phyloP scores from a whole-genome alignment of 2,888 invertebrate species.

The Macroteleia sp. region DNA sequence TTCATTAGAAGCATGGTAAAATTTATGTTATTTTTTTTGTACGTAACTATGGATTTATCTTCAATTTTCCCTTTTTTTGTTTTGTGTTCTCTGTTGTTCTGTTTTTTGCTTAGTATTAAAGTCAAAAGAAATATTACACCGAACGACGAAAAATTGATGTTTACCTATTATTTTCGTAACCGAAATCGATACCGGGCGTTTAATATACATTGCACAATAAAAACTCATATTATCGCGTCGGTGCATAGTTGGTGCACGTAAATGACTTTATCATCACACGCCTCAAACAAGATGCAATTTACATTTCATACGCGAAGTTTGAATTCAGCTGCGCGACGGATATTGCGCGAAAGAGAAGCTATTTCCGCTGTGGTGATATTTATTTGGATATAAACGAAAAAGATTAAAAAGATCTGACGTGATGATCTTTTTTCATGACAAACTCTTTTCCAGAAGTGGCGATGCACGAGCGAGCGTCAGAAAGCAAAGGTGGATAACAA shows the following conservation, averaged over 20 bases:
- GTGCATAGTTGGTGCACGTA: slow-evolving; percentile 13
- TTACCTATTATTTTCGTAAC: neutral
- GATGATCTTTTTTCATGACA: slow-evolving; percentile 19
- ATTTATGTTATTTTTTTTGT: too few relatives aligned
- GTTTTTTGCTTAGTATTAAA: too few relatives aligned
- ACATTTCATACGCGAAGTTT: slow-evolving; percentile 28
- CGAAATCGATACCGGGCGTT: slow-evolving; percentile 1
- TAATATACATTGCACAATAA: slow-evolving; percentile 32
- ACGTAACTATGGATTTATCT: too few relatives aligned
- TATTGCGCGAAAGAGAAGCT: slow-evolving; percentile 26
- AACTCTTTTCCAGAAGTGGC: slow-evolving; percentile 19
- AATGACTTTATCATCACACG: slow-evolving; percentile 30
- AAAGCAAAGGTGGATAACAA: neutral
- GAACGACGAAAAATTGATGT: slow-evolving; percentile 5
- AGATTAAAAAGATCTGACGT: slow-evolving; percentile 38
- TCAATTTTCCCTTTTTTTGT: too few relatives aligned
- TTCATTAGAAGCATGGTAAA: too few relatives aligned
- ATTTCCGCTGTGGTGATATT: slow-evolving; percentile 34
- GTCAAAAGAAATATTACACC: too few relatives aligned
- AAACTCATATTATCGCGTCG: slow-evolving; percentile 12
- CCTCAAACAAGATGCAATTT: slow-evolving; percentile 38
- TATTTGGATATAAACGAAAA: slow-evolving; percentile 40
- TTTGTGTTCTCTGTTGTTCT: too few relatives aligned
- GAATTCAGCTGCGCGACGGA: slow-evolving; percentile 25
- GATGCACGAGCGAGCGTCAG: slow-evolving; percentile 14